These are phyloP conservation scores for Philereme transversata DNA, from an alignment of 2,888 invertebrate species.

Conservation along the genomic window DNA sequence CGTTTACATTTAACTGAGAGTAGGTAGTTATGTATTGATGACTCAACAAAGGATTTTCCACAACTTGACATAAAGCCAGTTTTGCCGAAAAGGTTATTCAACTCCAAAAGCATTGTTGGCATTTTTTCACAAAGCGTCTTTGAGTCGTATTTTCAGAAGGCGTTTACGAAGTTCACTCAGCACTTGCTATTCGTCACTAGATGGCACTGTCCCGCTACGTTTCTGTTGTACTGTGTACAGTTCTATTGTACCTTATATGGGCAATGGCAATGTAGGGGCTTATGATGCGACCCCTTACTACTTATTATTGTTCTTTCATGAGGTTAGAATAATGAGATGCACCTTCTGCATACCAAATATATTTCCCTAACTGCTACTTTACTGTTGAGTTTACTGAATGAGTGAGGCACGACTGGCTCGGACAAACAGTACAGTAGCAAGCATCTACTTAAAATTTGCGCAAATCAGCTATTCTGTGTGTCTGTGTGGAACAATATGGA, in stretches of 20 bases:
- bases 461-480: too few relatives aligned
- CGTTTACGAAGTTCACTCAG: constrained; percentile 1
- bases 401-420: too few relatives aligned
- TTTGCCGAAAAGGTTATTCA: constrained; percentile 17
- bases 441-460: too few relatives aligned
- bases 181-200: constrained; percentile 6
- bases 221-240: not conserved
- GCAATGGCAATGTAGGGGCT: too few relatives aligned
- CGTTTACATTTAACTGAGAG: not conserved
- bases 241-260: not conserved
- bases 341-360: too few relatives aligned
- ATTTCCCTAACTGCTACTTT: too few relatives aligned
- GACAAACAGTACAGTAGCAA: too few relatives aligned
- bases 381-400: too few relatives aligned
- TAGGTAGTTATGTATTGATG: constrained; percentile 8
- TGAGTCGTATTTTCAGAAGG: constrained; percentile 14
- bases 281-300: too few relatives aligned
- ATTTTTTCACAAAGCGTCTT: constrained; percentile 16
- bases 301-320: too few relatives aligned
- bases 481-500: too few relatives aligned
- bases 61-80: constrained; percentile 16
- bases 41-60: constrained; percentile 16
- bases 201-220: constrained; percentile 20
- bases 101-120: constrained; percentile 9
- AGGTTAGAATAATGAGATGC: too few relatives aligned